These are phyloP conservation scores for Myripristis jacobus DNA, from an alignment of 2,797 vertebrate species.

Conservation along the genomic window DNA sequence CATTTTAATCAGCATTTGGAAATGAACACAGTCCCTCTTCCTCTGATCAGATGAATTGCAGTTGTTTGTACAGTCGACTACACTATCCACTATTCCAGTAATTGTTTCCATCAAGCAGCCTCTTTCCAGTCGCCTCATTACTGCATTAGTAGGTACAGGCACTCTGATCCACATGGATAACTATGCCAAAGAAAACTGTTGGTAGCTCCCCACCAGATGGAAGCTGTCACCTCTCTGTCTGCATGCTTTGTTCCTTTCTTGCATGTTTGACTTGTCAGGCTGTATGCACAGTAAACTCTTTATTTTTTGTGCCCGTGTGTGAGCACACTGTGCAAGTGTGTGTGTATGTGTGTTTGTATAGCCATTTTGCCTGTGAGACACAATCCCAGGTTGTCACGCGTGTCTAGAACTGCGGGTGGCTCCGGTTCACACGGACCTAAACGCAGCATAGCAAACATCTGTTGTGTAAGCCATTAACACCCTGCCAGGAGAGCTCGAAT, in stretches of 20 bases:
- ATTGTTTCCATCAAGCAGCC: constrained; percentile 65
- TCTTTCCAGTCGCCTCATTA: constrained; percentile 72
- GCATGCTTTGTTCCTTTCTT: constrained; percentile 35
- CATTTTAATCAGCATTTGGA: constrained; percentile 29
- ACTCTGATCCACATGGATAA: constrained; percentile 62
- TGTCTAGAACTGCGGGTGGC: constrained; percentile 62
- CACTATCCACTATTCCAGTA: constrained; percentile 55
- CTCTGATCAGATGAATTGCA: constrained; percentile 59
- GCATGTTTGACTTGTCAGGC: constrained; percentile 23
- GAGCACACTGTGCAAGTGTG: constrained; percentile 13
- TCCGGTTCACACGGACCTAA: constrained; percentile 61
- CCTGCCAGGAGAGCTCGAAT: constrained; percentile 65
- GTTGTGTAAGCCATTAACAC: constrained; percentile 78
- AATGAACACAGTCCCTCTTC: constrained; percentile 35
- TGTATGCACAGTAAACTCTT: neutral
- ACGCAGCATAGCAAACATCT: constrained; percentile 73
- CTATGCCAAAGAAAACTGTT: constrained; percentile 57
- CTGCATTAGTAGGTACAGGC: constrained; percentile 62
- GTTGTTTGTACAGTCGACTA: constrained; percentile 60
- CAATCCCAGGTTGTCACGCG: constrained; percentile 69
- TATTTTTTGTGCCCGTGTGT: constrained; percentile 12
- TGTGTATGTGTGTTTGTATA: constrained; percentile 14
- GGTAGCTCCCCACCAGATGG: constrained; percentile 69
- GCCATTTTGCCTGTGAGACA: constrained; percentile 47
- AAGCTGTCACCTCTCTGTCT: constrained; percentile 60